Base-by-base conservation (phyloP, 1,140 invertebrate genomes). In the Apis laboriosa region DNA sequence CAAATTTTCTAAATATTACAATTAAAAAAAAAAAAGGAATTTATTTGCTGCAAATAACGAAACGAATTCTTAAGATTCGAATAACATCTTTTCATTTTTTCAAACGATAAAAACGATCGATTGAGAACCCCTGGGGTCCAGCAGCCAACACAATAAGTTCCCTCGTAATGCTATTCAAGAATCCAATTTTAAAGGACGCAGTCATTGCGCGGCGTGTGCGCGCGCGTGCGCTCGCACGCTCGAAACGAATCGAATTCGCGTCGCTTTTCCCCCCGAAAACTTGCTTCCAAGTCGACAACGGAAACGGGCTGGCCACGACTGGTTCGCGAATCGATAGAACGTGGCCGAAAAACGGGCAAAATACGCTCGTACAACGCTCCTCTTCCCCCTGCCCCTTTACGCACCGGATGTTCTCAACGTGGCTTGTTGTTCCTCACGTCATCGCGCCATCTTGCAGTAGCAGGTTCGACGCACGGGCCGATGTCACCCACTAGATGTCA, bases 161-260 rank as follows among this genome's bases (percentile, higher is more conserved):
- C 71, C 61, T 56, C 79, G 71, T 80, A 80, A 80, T 80, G 71
- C 71, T 66, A 80, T 80, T 80, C 79, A 75, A 71, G 71, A 80
- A 80, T 80, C 79, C 79, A 80, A 80, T 80, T 80, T 80, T 80
- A 75, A 80, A 80, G 71, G 79, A 75, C 79, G 71, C 71, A 75
- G 79, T 80, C 71, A 80, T 80, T 75, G 79, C 79, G 79, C 79
- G 71, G 61, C 11, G 72, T 49, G 15, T 19, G 72, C 21, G 72
- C 28, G 49, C 67, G 67, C 67, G 68, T n/a, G 68, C 68, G 68
- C 51, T 5, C 66, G 19, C 34, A 43, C 34, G 64, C 51, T 67
- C 61, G 71, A 56, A 80, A 64, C 71, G 61, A 74, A 75, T 75
- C 64, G 61, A 66, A 80, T 75, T 75, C 61, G 71, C 61, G 71